Percentiles rank a stretch among this genome's conserved stretches.
These are phyloP conservation scores for Myotis davidii DNA, from an alignment of 2,113 vertebrate genomes.

Conservation along the genomic window DNA sequence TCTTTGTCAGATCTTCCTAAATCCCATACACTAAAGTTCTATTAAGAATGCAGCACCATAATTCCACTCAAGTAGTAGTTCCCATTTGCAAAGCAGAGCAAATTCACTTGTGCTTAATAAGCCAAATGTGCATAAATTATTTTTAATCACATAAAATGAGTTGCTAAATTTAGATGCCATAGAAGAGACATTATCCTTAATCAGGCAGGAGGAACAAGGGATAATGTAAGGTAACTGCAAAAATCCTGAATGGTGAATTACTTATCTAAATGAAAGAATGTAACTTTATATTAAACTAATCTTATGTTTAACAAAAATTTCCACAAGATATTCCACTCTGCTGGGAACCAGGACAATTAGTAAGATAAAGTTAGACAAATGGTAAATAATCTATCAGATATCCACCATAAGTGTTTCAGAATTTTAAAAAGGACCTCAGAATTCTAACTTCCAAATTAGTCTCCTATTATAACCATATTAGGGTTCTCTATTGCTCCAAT, in stretches of 20 bases:
- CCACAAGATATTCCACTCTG: not conserved
- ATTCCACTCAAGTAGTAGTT: conserved; percentile 41
- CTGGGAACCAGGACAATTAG: conserved; percentile 44
- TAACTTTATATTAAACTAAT: conserved; percentile 26
- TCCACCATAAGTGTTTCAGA: conserved; percentile 10
- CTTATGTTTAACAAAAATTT: conserved; percentile 39
- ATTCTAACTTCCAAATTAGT: conserved; percentile 46
- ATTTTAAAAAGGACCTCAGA: conserved; percentile 38
- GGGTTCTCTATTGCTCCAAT: not conserved
- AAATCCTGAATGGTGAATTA: conserved; percentile 45
- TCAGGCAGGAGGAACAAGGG: conserved; percentile 50
- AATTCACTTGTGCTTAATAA: conserved; percentile 70
- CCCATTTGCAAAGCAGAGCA: conserved; percentile 55
- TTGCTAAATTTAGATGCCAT: conserved; percentile 61
- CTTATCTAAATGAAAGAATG: conserved; percentile 47
- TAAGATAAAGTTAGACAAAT: conserved; percentile 53
- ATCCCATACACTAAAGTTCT: not conserved
- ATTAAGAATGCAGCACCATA: conserved; percentile 38
- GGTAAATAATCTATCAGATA: conserved; percentile 18
- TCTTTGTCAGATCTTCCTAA: conserved; percentile 20
- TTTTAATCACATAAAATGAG: conserved; percentile 68
- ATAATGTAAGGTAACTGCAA: conserved; percentile 45
- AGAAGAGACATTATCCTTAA: conserved; percentile 60
- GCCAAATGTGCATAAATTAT: conserved; percentile 63
- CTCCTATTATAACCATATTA: not conserved